These are phyloP conservation scores for Himalopsyche anomala DNA, from an alignment of 2,888 invertebrate species.

Conservation along the genomic window DNA sequence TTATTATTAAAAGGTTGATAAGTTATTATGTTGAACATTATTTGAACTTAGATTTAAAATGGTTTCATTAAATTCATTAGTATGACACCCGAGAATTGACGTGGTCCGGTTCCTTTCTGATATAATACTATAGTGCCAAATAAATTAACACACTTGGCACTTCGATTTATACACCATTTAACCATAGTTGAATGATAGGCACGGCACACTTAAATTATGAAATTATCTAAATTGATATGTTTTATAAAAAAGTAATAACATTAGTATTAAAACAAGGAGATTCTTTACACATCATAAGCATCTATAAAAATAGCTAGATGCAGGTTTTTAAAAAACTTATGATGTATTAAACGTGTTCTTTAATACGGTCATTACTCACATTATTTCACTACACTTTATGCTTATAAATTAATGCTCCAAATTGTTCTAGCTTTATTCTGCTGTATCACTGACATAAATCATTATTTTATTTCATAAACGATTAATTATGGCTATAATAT, in stretches of 20 bases:
- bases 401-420: conserved; percentile 8
- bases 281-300: no score
- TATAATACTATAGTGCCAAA: conserved; percentile 49
- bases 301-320: no score
- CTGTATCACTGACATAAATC: conserved; percentile 21
- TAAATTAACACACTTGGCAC: conserved; percentile 24
- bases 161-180: neutral
- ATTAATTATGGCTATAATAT: conserved; percentile 1
- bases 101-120: conserved; percentile 54
- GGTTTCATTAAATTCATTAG: conserved; percentile 21
- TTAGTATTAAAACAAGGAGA: no score
- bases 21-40: conserved; percentile 24
- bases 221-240: no score
- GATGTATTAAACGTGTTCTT: no score
- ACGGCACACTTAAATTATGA: no score
- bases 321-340: no score
- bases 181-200: neutral
- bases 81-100: conserved; percentile 51
- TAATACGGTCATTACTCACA: no score
- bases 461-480: conserved; percentile 15
- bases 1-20: neutral
- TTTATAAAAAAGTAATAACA: no score
- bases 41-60: neutral
- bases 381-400: neutral
- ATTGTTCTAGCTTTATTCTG: neutral